phyloP scores from a whole-genome alignment of 2,888 invertebrate species.

The Drosophila dives region DNA sequence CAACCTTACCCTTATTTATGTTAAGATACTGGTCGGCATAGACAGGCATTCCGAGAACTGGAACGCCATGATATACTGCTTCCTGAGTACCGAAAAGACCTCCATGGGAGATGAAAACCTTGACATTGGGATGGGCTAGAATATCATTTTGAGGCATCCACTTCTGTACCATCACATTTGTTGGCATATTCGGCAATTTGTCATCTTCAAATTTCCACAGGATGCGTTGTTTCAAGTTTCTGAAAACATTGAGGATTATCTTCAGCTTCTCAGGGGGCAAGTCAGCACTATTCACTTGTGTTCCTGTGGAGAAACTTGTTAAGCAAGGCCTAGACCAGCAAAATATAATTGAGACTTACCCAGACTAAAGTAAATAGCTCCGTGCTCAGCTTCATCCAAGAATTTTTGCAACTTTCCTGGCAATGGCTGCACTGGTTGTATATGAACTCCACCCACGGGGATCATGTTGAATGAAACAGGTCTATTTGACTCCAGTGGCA shows the following conservation, averaged over 20 bases:
- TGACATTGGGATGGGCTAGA: conserved; percentile 84
- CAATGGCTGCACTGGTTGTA: conserved; percentile 77
- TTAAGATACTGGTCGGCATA: conserved; percentile 83
- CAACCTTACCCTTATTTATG: conserved; percentile 65
- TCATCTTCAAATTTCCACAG: conserved; percentile 85
- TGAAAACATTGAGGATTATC: conserved; percentile 83
- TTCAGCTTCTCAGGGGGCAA: conserved; percentile 81
- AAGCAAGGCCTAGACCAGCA: neutral
- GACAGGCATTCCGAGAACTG: conserved; percentile 84
- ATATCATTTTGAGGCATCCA: conserved; percentile 86
- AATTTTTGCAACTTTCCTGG: conserved; percentile 80
- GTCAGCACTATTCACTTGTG: conserved; percentile 83
- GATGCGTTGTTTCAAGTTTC: conserved; percentile 83
- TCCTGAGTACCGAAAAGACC: conserved; percentile 83
- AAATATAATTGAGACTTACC: conserved; percentile 50
- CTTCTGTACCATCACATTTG: conserved; percentile 84
- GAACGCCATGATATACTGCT: conserved; percentile 82
- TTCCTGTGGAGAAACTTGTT: conserved; percentile 67
- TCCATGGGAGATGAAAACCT: conserved; percentile 84
- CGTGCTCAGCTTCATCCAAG: conserved; percentile 79
- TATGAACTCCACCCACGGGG: conserved; percentile 86
- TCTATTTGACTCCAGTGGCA: conserved; percentile 83
- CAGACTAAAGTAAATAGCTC: conserved; percentile 83
- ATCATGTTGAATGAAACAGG: conserved; percentile 85
- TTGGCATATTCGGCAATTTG: conserved; percentile 76